Percentiles rank a stretch among this genome's conserved stretches.
phyloP scores from a whole-genome alignment of 1,140 invertebrate genomes.

The Melipona quadrifasciata region DNA sequence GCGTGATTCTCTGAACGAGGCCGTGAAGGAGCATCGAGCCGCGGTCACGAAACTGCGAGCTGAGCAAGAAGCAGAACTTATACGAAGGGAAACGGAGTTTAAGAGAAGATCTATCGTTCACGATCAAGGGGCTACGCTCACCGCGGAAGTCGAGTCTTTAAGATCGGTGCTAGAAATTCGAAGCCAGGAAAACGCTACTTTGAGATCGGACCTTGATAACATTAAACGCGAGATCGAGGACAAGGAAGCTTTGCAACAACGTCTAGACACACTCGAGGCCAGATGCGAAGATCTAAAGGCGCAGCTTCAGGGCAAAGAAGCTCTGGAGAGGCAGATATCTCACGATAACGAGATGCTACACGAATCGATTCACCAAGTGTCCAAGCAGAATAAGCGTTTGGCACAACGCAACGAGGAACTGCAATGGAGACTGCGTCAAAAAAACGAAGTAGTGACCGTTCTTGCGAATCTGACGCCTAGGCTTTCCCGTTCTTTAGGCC shows the following conservation, averaged over 20 bases:
- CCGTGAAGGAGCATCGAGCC: constrained; percentile 69
- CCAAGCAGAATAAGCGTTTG: constrained; percentile 89
- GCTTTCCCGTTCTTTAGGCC: constrained; percentile 69
- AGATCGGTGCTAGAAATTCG: constrained; percentile 89
- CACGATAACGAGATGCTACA: constrained; percentile 87
- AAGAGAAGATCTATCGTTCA: constrained; percentile 70
- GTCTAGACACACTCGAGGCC: constrained; percentile 84
- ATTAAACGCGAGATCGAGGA: constrained; percentile 83
- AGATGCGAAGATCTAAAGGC: constrained; percentile 87
- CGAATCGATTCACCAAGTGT: constrained; percentile 87
- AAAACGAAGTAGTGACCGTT: constrained; percentile 85
- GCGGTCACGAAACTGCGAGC: constrained; percentile 75
- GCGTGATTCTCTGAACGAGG: constrained; percentile 69
- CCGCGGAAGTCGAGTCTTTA: constrained; percentile 88
- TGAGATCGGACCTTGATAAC: constrained; percentile 86
- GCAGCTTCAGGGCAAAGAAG: constrained; percentile 84
- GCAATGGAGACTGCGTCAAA: constrained; percentile 91
- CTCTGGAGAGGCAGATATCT: constrained; percentile 81
- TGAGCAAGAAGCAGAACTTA: constrained; percentile 77
- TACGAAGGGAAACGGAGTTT: constrained; percentile 69
- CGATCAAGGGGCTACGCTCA: constrained; percentile 78
- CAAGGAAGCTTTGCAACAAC: constrained; percentile 84
- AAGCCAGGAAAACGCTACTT: constrained; percentile 86
- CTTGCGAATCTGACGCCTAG: constrained; percentile 76
- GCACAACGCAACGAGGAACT: constrained; percentile 93